Evolutionary conservation across 2,888 invertebrate species (phyloP).

Genomic region (Limnephilus marmoratus): DNA sequence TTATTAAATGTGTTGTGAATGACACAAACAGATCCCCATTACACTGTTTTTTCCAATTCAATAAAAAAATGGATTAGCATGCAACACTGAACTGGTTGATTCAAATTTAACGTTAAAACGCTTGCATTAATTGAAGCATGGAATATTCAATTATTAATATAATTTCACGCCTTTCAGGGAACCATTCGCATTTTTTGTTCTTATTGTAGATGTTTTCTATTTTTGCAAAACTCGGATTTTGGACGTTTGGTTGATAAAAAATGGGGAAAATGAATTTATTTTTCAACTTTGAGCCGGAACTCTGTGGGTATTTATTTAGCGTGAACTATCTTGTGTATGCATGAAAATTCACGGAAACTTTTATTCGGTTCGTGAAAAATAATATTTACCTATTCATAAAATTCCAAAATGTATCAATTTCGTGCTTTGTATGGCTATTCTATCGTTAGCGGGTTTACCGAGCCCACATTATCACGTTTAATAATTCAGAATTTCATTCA

Average conservation of each 20-base stretch:
- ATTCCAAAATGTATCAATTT: no score
- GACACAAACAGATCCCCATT: background rate
- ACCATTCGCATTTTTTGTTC: background rate
- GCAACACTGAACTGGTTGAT: background rate
- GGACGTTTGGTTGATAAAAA: background rate
- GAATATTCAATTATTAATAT: background rate
- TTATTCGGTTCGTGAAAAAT: no score
- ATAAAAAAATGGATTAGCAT: background rate
- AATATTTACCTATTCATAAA: no score
- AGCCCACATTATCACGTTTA: no score
- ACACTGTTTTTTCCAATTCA: background rate
- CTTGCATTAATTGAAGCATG: background rate
- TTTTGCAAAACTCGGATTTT: background rate
- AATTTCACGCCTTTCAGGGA: background rate
- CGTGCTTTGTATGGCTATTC: no score
- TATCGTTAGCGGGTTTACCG: no score
- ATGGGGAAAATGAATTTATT: background rate
- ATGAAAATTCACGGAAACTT: background rate
- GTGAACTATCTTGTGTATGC: background rate
- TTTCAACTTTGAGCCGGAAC: background rate
- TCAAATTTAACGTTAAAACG: background rate
- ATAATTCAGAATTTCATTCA: no score
- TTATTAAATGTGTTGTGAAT: background rate
- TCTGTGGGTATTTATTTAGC: background rate
- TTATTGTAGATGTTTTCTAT: background rate